These are phyloP conservation scores for Mesocricetus auratus DNA, from an alignment of 2,113 vertebrate species.

Conservation along the genomic window DNA sequence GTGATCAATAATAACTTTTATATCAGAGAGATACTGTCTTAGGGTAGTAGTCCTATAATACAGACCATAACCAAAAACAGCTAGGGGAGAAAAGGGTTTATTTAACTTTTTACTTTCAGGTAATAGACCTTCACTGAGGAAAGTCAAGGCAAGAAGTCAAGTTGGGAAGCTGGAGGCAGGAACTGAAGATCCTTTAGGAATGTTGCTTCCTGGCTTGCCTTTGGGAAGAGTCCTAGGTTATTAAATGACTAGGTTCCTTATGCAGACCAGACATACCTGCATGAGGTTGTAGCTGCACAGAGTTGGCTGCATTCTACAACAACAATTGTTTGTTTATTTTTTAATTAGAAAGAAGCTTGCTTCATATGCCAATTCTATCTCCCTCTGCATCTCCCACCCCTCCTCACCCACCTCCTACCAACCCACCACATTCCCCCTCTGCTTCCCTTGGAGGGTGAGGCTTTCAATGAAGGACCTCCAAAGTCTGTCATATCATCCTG, in stretches of 20 bases:
- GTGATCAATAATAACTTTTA: not conserved
- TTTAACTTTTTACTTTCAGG: not conserved
- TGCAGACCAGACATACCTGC: not conserved
- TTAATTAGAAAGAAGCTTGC: too few species aligned
- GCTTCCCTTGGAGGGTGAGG: too few species aligned
- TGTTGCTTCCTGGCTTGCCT: not conserved
- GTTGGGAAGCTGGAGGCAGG: not conserved
- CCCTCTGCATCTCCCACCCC: too few species aligned
- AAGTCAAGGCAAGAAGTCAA: not conserved
- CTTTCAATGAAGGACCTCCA: too few species aligned
- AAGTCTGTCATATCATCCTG: too few species aligned
- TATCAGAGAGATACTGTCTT: not conserved
- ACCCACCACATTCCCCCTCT: too few species aligned
- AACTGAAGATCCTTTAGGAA: not conserved
- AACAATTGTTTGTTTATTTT: too few species aligned
- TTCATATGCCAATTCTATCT: too few species aligned
- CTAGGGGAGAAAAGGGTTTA: not conserved
- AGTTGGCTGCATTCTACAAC: not conserved
- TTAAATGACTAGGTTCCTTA: not conserved
- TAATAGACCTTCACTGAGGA: not conserved
- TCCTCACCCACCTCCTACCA: too few species aligned
- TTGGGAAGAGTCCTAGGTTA: not conserved
- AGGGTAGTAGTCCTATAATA: not conserved
- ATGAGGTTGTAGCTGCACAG: not conserved
- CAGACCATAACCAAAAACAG: not conserved